phyloP scores from a whole-genome alignment of 2,113 vertebrate genomes.

The rat (Rattus norvegicus) region GRCr8 NC_086022.1:145691001-145691500 shows the following conservation, averaged over 20 bases:
- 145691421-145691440: not conserved
- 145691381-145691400: not conserved
- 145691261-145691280: not conserved
- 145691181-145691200: not conserved
- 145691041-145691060: not conserved
- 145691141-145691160: not conserved
- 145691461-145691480: not conserved
- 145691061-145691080: not conserved
- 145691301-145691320: not conserved
- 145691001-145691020: not conserved
- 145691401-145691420: fast-evolving
- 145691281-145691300: not conserved
- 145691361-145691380: not conserved
- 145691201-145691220: not conserved
- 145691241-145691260: not conserved
- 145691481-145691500: not conserved
- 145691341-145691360: not conserved
- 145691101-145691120: not conserved
- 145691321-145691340: not conserved
- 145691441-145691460: not conserved
- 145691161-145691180: not conserved
- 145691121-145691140: not conserved
- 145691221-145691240: not conserved
- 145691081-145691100: not conserved
- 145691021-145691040: not conserved